Conservation (phyloP, 1,140 invertebrate species). For the Drosophila mauritiana region DNA sequence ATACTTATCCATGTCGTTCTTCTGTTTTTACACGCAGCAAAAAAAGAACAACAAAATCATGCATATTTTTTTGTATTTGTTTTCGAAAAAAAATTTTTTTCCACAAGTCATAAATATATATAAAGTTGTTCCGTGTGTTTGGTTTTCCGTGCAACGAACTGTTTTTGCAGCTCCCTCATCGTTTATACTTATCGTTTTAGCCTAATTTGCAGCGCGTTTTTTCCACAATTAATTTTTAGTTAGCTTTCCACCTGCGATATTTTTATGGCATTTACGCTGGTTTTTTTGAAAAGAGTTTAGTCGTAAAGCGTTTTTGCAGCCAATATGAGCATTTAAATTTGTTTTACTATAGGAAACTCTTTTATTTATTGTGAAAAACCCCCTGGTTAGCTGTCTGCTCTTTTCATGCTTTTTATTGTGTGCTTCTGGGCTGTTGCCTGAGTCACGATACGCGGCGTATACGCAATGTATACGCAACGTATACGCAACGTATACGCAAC, state of each 20-base stretch:
- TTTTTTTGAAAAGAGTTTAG: too few species aligned
- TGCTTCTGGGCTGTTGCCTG: slow-evolving; percentile 24
- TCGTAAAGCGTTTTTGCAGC: too few species aligned
- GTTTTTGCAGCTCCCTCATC: background rate
- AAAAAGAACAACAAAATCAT: too few species aligned
- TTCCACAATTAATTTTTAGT: background rate
- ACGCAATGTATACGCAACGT: slow-evolving; percentile 24
- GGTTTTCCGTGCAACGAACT: background rate
- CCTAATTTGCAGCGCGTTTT: background rate
- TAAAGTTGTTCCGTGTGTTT: too few species aligned
- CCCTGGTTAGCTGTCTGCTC: background rate
- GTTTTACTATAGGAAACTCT: background rate
- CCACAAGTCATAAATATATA: too few species aligned
- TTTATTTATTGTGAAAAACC: background rate
- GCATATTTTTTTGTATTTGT: too few species aligned
- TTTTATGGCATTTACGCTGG: slow-evolving; percentile 1
- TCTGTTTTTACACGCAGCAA: too few species aligned
- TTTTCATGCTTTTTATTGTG: background rate
- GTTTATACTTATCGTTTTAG: background rate
- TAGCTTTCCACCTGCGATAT: background rate
- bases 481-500: slow-evolving; percentile 26
- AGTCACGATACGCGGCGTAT: slow-evolving; percentile 13
- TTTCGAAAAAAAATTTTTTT: too few species aligned
- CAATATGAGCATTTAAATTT: too few species aligned
- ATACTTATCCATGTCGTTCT: too few species aligned